Base-by-base conservation (phyloP, 30 jellyfish, hydroid and myxozoan species). In the Chironex yamaguchii region DNA sequence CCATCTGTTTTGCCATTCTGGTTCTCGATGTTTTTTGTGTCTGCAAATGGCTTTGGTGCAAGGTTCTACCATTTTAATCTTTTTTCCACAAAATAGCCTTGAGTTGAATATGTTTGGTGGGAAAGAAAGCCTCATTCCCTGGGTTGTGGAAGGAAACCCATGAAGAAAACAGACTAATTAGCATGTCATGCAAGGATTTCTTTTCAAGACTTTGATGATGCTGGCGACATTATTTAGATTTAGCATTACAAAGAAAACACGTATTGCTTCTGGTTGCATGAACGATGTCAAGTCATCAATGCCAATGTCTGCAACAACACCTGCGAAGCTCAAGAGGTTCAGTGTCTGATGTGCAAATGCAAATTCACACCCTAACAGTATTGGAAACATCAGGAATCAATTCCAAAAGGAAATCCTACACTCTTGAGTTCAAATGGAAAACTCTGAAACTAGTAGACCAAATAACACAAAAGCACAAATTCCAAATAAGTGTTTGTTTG, bases 351-450 rank as follows among this genome's bases (percentile, higher is more conserved):
- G n/a, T n/a, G n/a, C n/a, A n/a, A n/a, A n/a, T n/a, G n/a, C n/a
- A n/a, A n/a, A n/a, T n/a, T n/a, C n/a, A n/a, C n/a, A n/a, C n/a
- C n/a, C n/a, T n/a, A n/a, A n/a, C n/a, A n/a, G n/a, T n/a, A n/a
- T n/a, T n/a, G n/a, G n/a, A n/a, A n/a, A n/a, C n/a, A n/a, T n/a
- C n/a, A n/a, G n/a, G n/a, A n/a, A n/a, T n/a, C 31, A 52, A 79
- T n/a, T 25, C 58, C n/a, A 51, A n/a, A 52, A 31, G 87, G 0
- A 27, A 52, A 52, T 76, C 89, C 27, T 76, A 76, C 89, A 76
- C 89, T 34, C 66, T 76, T 4, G 89, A 76, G 52, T 51, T 76
- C 79, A 76, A 51, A 53, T 26, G 34, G 72, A 51, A 76, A 52
- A 76, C 89, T 20, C 6, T 76, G 53, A 17, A 52, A 31, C 89